Base-by-base conservation (phyloP, 2,113 vertebrate genomes). In the Coturnix japonica region DNA sequence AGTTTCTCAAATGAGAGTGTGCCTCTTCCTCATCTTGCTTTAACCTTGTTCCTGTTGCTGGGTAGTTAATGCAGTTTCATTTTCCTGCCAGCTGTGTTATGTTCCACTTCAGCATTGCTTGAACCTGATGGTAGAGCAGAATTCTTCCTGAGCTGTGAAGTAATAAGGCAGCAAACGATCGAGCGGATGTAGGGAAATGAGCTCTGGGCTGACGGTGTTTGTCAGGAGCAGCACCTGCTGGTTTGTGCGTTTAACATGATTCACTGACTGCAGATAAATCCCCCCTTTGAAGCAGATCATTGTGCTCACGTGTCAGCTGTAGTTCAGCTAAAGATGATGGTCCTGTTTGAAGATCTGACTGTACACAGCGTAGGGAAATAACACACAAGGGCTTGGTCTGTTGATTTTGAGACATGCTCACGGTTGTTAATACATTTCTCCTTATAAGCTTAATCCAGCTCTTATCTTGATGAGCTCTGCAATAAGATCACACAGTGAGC, bases 281-380 rank as follows among this genome's bases (percentile, higher is more conserved):
- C 57, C 33, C 25, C 25, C 49, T 69, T 73, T 65, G 13, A 19
- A 41, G 60, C 37, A 73, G 44, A 12, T 3, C 7, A 53, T 77
- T 2, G 1, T 73, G 54, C 44, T 43, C 39, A 10, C 35, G 2
- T 39, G 26, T 49, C 47, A 54, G 1, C 20, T 25, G 0, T 6
- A 26, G 66, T 72, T 81, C 49, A 65, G 61, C 31, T 60, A 1
- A 30, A 74, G 80, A 60, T 37, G 39, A 69, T 51, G 80, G 60
- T 85, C 81, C 66, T 30, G 1, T 51, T 2, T 6, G 14, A 30
- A 26, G 70, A 35, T 11, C 21, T 46, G 51, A 3, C 44, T 11
- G 6, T 9, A 2, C 0, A 13, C 2, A 6, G 51, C 1, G 6
- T 7, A 39, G 51, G 67, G 66, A 46, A 41, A 6, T 2, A 6